Evolutionary conservation across 2,113 vertebrate species (phyloP).

Genomic region (Thinocorus orbignyianus): DNA sequence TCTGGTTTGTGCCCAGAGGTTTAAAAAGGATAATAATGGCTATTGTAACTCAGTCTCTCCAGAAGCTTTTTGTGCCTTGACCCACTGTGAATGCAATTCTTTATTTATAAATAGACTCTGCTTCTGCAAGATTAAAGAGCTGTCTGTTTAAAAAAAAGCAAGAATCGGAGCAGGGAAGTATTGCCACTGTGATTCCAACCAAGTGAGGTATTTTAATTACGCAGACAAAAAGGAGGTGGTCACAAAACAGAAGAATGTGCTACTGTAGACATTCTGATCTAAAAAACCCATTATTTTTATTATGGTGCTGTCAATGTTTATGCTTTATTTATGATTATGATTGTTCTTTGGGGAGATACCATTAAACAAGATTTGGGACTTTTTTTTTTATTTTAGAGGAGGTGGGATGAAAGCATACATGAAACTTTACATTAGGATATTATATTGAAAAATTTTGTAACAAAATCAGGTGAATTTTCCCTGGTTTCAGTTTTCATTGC

Average conservation of each 20-base stretch:
- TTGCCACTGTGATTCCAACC: background rate
- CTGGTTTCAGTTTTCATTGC: background rate
- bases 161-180: background rate
- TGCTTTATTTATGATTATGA: background rate
- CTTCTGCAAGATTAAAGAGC: background rate
- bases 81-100: background rate
- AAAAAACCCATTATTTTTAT: no score
- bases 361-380: background rate
- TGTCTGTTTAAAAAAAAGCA: background rate
- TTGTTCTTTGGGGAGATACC: background rate
- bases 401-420: background rate
- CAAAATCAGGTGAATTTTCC: background rate
- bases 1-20: background rate
- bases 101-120: background rate
- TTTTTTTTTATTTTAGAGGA: background rate
- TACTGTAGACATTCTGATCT: background rate
- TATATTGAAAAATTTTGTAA: background rate
- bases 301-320: background rate
- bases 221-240: background rate
- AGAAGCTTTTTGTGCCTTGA: background rate
- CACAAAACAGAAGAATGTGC: background rate
- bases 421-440: background rate
- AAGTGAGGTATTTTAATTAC: background rate
- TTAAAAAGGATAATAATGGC: background rate
- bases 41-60: background rate